These are phyloP conservation scores for Myiothlypis coronata DNA, from an alignment of 2,797 vertebrate species.

Conservation along the genomic window DNA sequence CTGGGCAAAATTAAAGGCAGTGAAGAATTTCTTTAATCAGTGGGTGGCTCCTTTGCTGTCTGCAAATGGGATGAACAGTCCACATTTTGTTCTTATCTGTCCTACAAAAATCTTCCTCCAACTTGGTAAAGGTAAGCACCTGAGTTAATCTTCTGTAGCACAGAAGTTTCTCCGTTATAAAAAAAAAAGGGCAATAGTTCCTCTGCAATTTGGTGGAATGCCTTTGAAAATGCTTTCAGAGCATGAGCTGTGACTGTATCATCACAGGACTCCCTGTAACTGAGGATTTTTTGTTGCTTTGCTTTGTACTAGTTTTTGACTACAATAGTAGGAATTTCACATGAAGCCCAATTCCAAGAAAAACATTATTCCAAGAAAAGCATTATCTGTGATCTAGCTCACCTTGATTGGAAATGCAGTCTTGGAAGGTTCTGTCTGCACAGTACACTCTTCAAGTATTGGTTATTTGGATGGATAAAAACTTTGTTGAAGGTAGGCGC, in stretches of 20 bases:
- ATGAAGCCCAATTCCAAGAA: neutral
- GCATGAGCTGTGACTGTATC: neutral
- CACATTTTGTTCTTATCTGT: neutral
- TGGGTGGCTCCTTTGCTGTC: neutral
- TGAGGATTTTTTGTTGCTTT: neutral
- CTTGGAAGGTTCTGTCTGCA: neutral
- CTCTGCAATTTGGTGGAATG: rapidly evolving
- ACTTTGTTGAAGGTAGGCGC: neutral
- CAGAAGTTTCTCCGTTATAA: neutral
- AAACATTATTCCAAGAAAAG: neutral
- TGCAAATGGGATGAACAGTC: neutral
- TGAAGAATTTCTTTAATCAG: neutral
- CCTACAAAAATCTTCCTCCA: neutral
- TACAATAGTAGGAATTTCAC: neutral
- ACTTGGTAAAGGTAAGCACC: neutral
- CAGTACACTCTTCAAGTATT: neutral
- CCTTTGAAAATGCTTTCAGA: neutral
- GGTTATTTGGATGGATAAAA: neutral
- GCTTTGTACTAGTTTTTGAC: neutral
- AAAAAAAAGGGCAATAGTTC: rapidly evolving
- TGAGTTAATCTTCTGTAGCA: neutral
- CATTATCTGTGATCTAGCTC: neutral
- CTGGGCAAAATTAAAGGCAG: neutral
- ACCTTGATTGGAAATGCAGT: neutral
- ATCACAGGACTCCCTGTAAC: neutral